Base-by-base conservation (phyloP, 2,113 vertebrate genomes). In the Hippocampus mohnikei region DNA sequence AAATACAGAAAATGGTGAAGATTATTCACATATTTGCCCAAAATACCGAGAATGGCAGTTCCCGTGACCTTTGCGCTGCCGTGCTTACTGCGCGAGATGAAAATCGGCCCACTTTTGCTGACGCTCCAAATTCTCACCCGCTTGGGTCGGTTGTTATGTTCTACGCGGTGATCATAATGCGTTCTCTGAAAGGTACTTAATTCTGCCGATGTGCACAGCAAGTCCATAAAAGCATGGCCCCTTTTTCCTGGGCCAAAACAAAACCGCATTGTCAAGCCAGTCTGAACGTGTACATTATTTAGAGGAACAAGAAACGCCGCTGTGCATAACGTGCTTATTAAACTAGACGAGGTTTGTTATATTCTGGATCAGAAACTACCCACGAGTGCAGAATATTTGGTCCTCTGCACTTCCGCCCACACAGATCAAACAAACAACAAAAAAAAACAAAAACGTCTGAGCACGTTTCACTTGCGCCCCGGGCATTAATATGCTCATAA, bases 61-160 rank as follows among this genome's bases (percentile, higher is more conserved):
- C 16, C n/a, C 68, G 29, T 64, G 40, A 69, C 68, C 67, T 67
- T 27, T 59, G n/a, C 41, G 11, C 70, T 64, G 67, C 48, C 40
- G 16, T 20, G 58, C 27, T n/a, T 56, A 46, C 52, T 63, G 60
- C 46, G 23, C 20, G 11, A 5, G 33, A 25, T 73, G 20, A 41
- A 55, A 71, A 62, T 23, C 1, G 13, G 33, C 50, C 21, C 61
- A 21, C 27, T 63, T 71, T 42, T 78, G 75, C 75, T 78, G 75
- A 80, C 73, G 56, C 50, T 62, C 5, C 42, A 65, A 3, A 46
- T 61, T 37, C 33, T 61, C 61, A 74, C 77, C 72, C 71, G 80
- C 66, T 80, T 60, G 5, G 63, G 71, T 67, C 8, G 53, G 46
- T 58, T 60, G 74, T 74, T 59, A 70, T 71, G 56, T 74, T 71